Conservation (phyloP, 2,113 vertebrate genomes). For the Protobothrops mucrosquamatus region DNA sequence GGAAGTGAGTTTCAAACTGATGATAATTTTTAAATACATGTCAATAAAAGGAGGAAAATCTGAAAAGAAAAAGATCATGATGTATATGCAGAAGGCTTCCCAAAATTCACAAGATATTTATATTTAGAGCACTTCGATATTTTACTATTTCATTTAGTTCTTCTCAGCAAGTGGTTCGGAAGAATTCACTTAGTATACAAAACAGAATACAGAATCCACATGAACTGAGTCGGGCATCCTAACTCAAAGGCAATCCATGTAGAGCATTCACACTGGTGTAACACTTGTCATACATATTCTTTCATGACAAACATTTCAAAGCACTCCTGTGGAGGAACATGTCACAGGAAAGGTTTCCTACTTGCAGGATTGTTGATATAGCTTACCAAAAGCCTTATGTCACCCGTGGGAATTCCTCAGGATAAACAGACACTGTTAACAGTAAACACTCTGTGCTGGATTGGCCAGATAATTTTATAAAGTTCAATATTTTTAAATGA, state of each 20-base stretch:
- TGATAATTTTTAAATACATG: constrained; percentile 33
- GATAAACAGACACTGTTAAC: neutral
- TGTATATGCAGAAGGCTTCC: neutral
- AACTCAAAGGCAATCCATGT: neutral
- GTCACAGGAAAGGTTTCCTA: neutral
- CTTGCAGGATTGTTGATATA: neutral
- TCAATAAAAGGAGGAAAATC: constrained; percentile 8
- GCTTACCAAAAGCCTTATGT: neutral
- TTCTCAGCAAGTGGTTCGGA: neutral
- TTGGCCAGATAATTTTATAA: constrained; percentile 43
- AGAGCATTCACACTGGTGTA: neutral
- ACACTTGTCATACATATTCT: neutral
- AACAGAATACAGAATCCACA: neutral
- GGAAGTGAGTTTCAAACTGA: constrained; percentile 16
- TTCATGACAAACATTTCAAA: neutral
- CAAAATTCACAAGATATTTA: neutral
- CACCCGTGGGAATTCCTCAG: neutral
- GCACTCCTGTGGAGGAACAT: neutral
- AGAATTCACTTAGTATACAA: neutral
- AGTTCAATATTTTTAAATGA: constrained; percentile 30
- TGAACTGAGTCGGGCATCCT: neutral
- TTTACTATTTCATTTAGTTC: neutral
- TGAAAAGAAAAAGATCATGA: neutral
- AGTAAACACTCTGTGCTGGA: constrained; percentile 34
- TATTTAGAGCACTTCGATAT: neutral